Evolutionary conservation across 2,888 invertebrate species (phyloP).

Genomic region (Phyto melanocephala): DNA sequence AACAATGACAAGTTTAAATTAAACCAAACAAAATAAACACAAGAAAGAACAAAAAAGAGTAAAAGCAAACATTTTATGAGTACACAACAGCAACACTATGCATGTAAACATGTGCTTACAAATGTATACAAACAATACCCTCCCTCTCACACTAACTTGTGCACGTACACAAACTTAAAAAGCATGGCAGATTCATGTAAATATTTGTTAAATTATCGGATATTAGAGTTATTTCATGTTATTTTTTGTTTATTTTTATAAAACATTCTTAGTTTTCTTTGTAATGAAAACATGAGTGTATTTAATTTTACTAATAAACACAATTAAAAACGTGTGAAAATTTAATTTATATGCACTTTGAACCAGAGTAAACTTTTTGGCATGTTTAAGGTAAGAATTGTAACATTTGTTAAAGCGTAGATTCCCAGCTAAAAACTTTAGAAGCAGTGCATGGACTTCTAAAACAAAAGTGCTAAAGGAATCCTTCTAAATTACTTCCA

Average conservation of each 20-base stretch:
- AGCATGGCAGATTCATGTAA: neutral
- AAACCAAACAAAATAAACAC: neutral
- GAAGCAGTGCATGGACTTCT: too few species aligned
- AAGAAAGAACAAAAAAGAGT: neutral
- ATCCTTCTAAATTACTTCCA: too few species aligned
- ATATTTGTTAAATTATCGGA: neutral
- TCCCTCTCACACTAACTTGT: neutral
- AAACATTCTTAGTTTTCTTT: neutral
- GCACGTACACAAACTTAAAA: neutral
- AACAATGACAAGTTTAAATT: neutral
- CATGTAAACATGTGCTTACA: constrained; percentile 1
- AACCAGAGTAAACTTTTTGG: too few species aligned
- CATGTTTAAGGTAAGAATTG: too few species aligned
- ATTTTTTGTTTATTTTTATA: neutral
- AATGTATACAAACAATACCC: neutral
- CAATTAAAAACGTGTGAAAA: neutral
- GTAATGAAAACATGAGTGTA: neutral
- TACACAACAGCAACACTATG: neutral
- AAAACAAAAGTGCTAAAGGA: too few species aligned
- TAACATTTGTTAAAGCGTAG: too few species aligned
- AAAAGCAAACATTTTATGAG: constrained; percentile 12
- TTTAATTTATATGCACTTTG: too few species aligned
- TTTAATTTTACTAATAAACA: neutral
- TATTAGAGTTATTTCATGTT: too few species aligned
- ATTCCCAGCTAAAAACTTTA: too few species aligned